Evolutionary conservation across 2,888 invertebrate genomes (phyloP).

Genomic region (Timema podura): DNA sequence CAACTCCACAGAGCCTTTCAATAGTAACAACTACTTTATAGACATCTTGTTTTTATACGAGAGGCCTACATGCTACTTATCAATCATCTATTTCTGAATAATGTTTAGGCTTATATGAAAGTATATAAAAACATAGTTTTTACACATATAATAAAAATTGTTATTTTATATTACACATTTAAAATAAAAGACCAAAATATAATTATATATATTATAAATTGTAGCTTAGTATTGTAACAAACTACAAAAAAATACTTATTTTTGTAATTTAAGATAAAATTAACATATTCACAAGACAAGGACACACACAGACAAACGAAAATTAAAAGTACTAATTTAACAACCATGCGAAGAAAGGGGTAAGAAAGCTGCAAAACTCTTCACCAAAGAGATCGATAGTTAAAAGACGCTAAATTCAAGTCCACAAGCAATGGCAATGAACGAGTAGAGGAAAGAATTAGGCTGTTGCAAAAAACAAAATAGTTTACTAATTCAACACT

Average conservation of each 20-base stretch:
- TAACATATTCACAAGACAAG: too few species aligned
- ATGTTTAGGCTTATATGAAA: too few species aligned
- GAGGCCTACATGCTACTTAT: too few species aligned
- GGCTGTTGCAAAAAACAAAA: slow-evolving; percentile 4
- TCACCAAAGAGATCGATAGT: slow-evolving; percentile 24
- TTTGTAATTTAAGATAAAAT: too few species aligned
- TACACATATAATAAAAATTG: neutral
- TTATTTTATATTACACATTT: neutral
- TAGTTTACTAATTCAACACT: slow-evolving; percentile 10
- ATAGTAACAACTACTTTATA: too few species aligned
- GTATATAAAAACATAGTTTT: neutral
- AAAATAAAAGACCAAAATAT: neutral
- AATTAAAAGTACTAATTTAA: slow-evolving; percentile 15
- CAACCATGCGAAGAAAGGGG: slow-evolving; percentile 25
- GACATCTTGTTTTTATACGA: too few species aligned
- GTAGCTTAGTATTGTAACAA: too few species aligned
- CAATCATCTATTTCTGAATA: too few species aligned
- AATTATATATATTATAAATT: neutral
- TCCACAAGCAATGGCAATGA: slow-evolving; percentile 21
- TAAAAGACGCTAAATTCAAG: slow-evolving; percentile 14
- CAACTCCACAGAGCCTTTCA: too few species aligned
- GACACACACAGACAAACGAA: slow-evolving; percentile 30
- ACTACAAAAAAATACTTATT: too few species aligned
- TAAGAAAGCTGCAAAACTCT: slow-evolving; percentile 28
- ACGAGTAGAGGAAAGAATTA: too few species aligned